Conservation (phyloP, 2,888 invertebrate species). For the Eupithecia subumbrata region DNA sequence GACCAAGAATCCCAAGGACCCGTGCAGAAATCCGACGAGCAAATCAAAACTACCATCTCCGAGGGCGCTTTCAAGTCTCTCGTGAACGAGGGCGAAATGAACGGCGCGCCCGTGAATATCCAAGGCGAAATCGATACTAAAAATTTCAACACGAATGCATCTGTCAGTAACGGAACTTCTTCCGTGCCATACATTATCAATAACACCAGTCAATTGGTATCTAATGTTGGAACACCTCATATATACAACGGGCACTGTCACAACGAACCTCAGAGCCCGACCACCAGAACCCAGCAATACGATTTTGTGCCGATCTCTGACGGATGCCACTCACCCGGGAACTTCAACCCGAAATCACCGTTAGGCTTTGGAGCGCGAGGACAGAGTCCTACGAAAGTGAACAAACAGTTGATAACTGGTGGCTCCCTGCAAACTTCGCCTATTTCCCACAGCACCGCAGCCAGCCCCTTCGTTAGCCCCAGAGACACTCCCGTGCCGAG, state of each 20-base stretch:
- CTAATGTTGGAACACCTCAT: conserved; percentile 56
- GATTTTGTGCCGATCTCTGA: conserved; percentile 95
- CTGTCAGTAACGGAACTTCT: conserved; percentile 64
- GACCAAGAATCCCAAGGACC: conserved; percentile 57
- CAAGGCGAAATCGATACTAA: conserved; percentile 55
- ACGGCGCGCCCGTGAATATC: conserved; percentile 55
- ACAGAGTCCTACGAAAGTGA: conserved; percentile 70
- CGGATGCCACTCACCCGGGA: conserved; percentile 86
- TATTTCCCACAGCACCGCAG: conserved; percentile 86
- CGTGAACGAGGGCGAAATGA: conserved; percentile 51
- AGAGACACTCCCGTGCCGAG: conserved; percentile 89
- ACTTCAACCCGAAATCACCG: conserved; percentile 76
- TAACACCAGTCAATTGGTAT: conserved; percentile 53
- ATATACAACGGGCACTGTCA: conserved; percentile 72
- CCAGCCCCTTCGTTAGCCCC: conserved; percentile 93
- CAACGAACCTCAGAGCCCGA: conserved; percentile 89
- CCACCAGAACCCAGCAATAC: conserved; percentile 90
- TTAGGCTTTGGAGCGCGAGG: conserved; percentile 69
- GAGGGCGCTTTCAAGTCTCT: conserved; percentile 73
- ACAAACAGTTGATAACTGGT: conserved; percentile 68
- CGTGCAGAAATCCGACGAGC: conserved; percentile 57
- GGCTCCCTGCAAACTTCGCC: conserved; percentile 78
- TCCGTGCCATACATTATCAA: conserved; percentile 53
- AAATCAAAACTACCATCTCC: conserved; percentile 56
- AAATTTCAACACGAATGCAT: conserved; percentile 55